A percentile compares a stretch with the other conserved stretches of the same genome.
phyloP scores from a whole-genome alignment of 2,113 vertebrate species.

The Austrofundulus limnaeus region DNA sequence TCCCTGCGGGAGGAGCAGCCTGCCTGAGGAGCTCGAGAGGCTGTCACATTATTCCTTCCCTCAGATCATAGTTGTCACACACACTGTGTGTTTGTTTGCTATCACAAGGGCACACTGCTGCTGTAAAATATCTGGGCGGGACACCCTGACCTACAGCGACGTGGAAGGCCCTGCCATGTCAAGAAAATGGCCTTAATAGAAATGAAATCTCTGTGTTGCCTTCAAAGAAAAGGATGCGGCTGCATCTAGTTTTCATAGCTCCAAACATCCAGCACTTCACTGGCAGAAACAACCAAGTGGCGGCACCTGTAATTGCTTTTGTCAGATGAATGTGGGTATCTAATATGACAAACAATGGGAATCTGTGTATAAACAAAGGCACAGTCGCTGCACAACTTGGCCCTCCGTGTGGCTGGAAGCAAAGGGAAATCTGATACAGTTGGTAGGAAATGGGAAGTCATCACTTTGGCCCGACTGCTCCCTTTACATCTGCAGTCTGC shows the following conservation, averaged over 20 bases:
- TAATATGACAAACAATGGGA: slow-evolving; percentile 47
- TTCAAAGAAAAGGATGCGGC: not conserved
- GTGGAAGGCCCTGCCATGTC: slow-evolving; percentile 41
- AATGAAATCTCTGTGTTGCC: slow-evolving; percentile 20
- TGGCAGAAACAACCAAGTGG: slow-evolving; percentile 22
- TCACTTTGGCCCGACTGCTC: slow-evolving; percentile 60
- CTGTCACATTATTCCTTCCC: slow-evolving; percentile 65
- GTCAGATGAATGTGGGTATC: slow-evolving; percentile 28
- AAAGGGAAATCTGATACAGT: slow-evolving; percentile 58
- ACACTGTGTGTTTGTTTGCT: slow-evolving; percentile 43
- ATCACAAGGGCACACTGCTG: slow-evolving; percentile 39
- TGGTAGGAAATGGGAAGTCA: slow-evolving; percentile 62
- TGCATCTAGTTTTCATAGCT: slow-evolving; percentile 8
- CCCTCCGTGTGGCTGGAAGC: slow-evolving; percentile 52
- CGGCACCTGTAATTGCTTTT: slow-evolving; percentile 35
- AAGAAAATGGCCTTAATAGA: slow-evolving; percentile 45
- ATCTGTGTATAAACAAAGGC: slow-evolving; percentile 50
- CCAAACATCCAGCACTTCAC: slow-evolving; percentile 16
- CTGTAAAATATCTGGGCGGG: slow-evolving; percentile 33
- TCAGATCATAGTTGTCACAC: slow-evolving; percentile 64
- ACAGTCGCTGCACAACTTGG: slow-evolving; percentile 44
- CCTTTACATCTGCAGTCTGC: slow-evolving; percentile 64
- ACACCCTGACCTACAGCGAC: slow-evolving; percentile 49
- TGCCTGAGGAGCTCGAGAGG: slow-evolving; percentile 46
- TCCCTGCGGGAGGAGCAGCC: slow-evolving; percentile 39